Evolutionary conservation across 2,888 invertebrate species (phyloP).

Genomic region (Nemurella pictetii): DNA sequence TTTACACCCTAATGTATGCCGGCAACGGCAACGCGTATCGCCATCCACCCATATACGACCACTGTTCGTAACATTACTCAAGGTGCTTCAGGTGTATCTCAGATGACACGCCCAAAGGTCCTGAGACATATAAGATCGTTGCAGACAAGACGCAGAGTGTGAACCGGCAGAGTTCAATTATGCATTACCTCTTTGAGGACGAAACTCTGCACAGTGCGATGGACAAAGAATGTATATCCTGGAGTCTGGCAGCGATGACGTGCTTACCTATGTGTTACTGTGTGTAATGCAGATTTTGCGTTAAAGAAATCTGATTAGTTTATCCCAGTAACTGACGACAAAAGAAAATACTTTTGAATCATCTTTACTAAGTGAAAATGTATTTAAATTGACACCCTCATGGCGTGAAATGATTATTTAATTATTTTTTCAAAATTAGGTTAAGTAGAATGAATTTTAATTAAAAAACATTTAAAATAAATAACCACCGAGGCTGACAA

Average conservation of each 20-base stretch:
- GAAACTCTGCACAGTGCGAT: neutral
- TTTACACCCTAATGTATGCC: neutral
- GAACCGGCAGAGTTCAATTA: neutral
- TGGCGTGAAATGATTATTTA: too few species aligned
- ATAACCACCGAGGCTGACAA: slow-evolving; percentile 64
- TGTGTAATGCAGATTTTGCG: slow-evolving; percentile 76
- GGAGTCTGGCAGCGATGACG: neutral
- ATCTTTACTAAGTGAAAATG: neutral
- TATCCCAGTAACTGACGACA: slow-evolving; percentile 66
- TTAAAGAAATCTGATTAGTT: slow-evolving; percentile 64
- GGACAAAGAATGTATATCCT: neutral
- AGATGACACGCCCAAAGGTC: neutral
- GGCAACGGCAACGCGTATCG: neutral
- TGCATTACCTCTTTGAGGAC: neutral
- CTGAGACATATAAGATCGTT: neutral
- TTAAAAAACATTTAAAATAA: slow-evolving; percentile 20
- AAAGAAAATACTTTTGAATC: neutral
- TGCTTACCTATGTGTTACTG: slow-evolving; percentile 66
- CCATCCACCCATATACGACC: neutral
- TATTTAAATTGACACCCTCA: neutral
- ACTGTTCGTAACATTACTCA: neutral
- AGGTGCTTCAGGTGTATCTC: neutral
- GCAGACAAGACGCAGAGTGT: neutral
- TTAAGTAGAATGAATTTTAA: neutral
- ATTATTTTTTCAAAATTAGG: neutral